These are phyloP conservation scores for Zootermopsis nevadensis DNA, from an alignment of 2,888 invertebrate genomes.

Conservation along the genomic window DNA sequence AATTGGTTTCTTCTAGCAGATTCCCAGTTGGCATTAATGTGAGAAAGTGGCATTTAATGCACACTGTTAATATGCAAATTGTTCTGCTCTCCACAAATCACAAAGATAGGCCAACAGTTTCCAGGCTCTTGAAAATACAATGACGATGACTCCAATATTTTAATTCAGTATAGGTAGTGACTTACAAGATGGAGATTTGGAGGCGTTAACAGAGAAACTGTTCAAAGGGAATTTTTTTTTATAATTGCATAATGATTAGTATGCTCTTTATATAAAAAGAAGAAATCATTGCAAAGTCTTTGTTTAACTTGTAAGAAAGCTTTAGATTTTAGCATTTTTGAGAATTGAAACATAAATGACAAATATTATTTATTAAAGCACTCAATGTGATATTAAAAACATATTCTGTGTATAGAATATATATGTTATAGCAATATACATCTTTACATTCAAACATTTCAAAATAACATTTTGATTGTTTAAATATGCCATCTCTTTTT, in stretches of 20 bases:
- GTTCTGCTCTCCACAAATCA: not conserved
- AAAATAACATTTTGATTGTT: slow-evolving; percentile 35
- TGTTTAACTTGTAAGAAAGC: slow-evolving; percentile 17
- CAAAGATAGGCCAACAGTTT: slow-evolving; percentile 23
- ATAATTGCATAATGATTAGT: slow-evolving; percentile 25
- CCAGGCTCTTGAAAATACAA: slow-evolving; percentile 13
- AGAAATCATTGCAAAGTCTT: not conserved
- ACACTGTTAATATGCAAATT: not conserved
- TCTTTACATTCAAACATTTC: slow-evolving; percentile 43
- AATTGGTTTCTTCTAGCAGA: too few relatives aligned
- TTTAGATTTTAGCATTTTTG: slow-evolving; percentile 33
- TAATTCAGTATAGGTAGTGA: not conserved
- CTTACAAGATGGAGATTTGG: slow-evolving; percentile 33
- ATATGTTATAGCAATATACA: slow-evolving; percentile 35
- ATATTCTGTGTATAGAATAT: slow-evolving; percentile 30
- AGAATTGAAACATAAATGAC: slow-evolving; percentile 22
- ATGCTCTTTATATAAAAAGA: not conserved
- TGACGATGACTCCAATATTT: not conserved
- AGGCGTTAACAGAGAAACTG: slow-evolving; percentile 22
- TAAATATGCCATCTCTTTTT: slow-evolving; percentile 41
- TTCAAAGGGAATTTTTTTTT: slow-evolving; percentile 5
- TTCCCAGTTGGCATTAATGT: not conserved
- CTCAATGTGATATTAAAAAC: slow-evolving; percentile 36
- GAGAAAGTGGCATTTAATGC: not conserved
- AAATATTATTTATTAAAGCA: slow-evolving; percentile 43